These are phyloP conservation scores for Alca torda DNA, from an alignment of 2,797 vertebrate genomes.

Conservation along the genomic window DNA sequence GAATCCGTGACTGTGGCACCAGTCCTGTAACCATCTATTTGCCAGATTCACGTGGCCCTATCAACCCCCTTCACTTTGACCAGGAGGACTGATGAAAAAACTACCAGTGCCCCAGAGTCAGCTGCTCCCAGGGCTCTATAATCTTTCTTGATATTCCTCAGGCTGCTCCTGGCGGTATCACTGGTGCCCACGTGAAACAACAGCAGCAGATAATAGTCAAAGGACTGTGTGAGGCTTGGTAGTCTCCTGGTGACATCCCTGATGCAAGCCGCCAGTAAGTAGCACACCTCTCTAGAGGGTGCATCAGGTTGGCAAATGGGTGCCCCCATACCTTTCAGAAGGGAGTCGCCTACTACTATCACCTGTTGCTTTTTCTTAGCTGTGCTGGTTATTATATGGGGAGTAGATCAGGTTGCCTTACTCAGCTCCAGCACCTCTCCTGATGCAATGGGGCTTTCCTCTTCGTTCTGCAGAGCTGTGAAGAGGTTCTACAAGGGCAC, in stretches of 20 bases:
- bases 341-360: neutral
- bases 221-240: neutral
- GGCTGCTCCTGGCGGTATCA: too few species aligned
- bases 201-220: too few species aligned
- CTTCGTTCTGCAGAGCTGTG: neutral
- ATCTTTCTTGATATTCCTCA: too few species aligned
- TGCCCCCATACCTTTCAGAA: neutral
- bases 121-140: too few species aligned
- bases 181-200: too few species aligned
- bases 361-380: neutral
- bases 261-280: neutral
- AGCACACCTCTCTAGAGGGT: neutral
- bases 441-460: neutral
- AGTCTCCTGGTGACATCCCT: neutral
- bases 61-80: too few species aligned
- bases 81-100: too few species aligned
- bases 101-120: too few species aligned
- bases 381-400: neutral
- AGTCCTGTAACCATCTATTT: too few species aligned
- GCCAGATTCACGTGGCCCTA: too few species aligned
- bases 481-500: neutral
- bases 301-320: neutral
- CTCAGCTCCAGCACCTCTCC: neutral
- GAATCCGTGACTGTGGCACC: too few species aligned
- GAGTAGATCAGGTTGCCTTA: neutral